Evolutionary conservation across 2,113 vertebrate genomes (phyloP).

Genomic region (Struthidea cinerea): DNA sequence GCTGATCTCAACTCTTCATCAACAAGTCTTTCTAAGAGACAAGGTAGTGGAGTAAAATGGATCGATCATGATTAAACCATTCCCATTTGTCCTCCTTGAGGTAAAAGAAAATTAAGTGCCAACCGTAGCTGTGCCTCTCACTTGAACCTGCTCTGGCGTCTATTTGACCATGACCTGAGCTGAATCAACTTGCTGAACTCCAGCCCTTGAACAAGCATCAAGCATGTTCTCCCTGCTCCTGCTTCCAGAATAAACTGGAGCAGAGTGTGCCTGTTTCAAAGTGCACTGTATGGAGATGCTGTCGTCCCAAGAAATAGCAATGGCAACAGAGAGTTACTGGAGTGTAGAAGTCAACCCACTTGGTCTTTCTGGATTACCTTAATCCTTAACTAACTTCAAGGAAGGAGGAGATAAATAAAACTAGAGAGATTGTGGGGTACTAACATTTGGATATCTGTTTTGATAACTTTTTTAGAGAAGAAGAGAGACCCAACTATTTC

Average conservation of each 20-base stretch:
- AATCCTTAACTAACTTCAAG: background rate
- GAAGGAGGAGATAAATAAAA: background rate
- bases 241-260: background rate
- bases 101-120: background rate
- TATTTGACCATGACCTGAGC: background rate
- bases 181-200: background rate
- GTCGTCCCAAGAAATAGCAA: background rate
- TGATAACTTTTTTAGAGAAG: background rate
- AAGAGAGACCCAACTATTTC: background rate
- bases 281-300: background rate
- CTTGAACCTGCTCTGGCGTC: background rate
- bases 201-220: background rate
- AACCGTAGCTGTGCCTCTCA: background rate
- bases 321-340: background rate
- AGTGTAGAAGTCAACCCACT: background rate
- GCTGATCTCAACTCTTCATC: background rate
- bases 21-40: background rate
- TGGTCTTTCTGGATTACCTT: background rate
- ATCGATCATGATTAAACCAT: background rate
- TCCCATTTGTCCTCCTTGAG: background rate
- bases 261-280: background rate
- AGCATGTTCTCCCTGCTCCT: background rate
- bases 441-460: background rate
- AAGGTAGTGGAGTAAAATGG: background rate
- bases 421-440: background rate